Evolutionary conservation across 2,113 vertebrate species (phyloP).

Genomic region (Podarcis cretensis): DNA sequence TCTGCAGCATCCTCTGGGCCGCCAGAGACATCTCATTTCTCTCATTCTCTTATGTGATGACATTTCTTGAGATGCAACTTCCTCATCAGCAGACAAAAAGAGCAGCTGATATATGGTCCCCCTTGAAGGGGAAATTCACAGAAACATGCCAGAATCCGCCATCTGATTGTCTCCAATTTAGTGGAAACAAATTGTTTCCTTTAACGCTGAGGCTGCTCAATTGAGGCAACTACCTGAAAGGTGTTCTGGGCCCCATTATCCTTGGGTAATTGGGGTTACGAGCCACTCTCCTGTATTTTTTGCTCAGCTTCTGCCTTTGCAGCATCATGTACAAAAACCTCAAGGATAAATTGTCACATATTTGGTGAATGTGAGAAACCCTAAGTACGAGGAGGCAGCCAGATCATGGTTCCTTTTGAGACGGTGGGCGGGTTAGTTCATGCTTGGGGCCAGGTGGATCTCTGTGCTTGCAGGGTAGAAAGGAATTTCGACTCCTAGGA

Average conservation of each 20-base stretch:
- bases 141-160: rapidly evolving
- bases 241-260: slow-evolving; percentile 57
- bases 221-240: slow-evolving; percentile 41
- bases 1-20: neutral
- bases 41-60: neutral
- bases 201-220: slow-evolving; percentile 63
- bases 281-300: slow-evolving; percentile 50
- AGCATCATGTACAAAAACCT: slow-evolving; percentile 18
- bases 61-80: neutral
- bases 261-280: slow-evolving; percentile 68
- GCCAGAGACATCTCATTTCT: neutral
- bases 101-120: neutral
- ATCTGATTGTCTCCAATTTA: slow-evolving; percentile 43
- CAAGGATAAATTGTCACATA: neutral
- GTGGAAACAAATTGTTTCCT: slow-evolving; percentile 59
- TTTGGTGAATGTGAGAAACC: neutral
- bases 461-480: too few species aligned
- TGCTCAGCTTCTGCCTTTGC: slow-evolving; percentile 42
- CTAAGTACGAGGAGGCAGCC: rapidly evolving
- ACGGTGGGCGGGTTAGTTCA: rapidly evolving
- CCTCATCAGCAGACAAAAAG: rapidly evolving
- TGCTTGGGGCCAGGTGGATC: neutral
- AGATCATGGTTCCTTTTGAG: rapidly evolving
- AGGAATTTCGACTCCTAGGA: too few species aligned
- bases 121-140: neutral